Base-by-base conservation (phyloP, 2,113 vertebrate species). In the Dasyornis broadbenti region DNA sequence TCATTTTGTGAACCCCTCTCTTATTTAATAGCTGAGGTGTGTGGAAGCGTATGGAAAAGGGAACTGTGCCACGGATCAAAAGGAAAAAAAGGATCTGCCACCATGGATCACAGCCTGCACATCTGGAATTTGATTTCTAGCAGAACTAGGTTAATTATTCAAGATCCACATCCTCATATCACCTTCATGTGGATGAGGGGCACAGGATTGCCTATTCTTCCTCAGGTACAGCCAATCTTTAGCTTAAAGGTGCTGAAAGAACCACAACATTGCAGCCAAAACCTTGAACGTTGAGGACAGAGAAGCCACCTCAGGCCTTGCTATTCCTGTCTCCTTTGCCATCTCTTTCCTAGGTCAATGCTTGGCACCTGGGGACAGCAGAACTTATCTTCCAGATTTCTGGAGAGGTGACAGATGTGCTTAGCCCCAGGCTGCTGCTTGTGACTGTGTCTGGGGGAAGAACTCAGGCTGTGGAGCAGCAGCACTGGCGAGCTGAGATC, bases 71-170 rank as follows among this genome's bases (percentile, higher is more conserved):
- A n/a, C n/a, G n/a, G n/a, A n/a, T n/a, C n/a, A n/a, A n/a, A n/a
- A n/a, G n/a, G n/a, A n/a, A n/a, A n/a, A n/a, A n/a, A n/a, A n/a
- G 65, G 98, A 70, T 98, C 98, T 21, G 94, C 98, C 70, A 98
- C 98, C 11, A 87, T 65, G 31, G 98, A 99, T 49, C 94, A 94
- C 59, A 98, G 96, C 1, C 89, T 99, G 93, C 89, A 49, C 40
- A 88, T 96, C 69, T 98, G 98, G 98, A 97, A 97, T 65, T 84
- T 98, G 47, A 89, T 81, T 27, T 98, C 94, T 15, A 98, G 98
- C 65, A 97, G 92, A 79, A 96, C 97, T 93, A 96, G 97, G 80
- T 96, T 97, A 84, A 89, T 94, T 72, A 94, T 98, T 63, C 91
- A 93, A 53, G 96, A 98, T 17, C 93, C 56, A 3, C 82, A 79